Evolutionary conservation across 2,797 vertebrate genomes (phyloP).

Genomic region (Hyperoplus lanceolatus): DNA sequence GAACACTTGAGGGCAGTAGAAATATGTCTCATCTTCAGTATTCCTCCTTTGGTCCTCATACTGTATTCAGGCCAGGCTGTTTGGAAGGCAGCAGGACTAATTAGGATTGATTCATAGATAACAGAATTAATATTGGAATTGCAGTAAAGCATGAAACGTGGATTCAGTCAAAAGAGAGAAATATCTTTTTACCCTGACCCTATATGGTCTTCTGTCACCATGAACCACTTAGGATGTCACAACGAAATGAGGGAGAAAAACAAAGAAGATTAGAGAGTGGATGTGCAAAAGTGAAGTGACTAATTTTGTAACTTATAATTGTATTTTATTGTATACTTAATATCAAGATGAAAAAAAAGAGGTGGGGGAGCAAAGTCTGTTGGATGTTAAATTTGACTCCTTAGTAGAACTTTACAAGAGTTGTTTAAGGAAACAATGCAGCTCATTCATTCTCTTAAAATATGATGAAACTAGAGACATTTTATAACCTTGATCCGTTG

Average conservation of each 20-base stretch:
- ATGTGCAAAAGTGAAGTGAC: constrained; percentile 33
- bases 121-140: constrained; percentile 81
- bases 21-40: constrained; percentile 21
- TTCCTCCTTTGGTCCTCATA: constrained; percentile 40
- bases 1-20: constrained; percentile 79
- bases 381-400: constrained; percentile 15
- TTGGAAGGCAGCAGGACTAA: constrained; percentile 73
- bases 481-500: constrained; percentile 19
- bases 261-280: constrained; percentile 45
- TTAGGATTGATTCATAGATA: constrained; percentile 85
- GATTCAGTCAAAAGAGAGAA: constrained; percentile 57
- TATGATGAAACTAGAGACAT: constrained; percentile 21
- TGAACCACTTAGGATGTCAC: constrained; percentile 56
- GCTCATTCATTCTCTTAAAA: neutral
- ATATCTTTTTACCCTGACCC: constrained; percentile 44
- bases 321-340: constrained; percentile 16
- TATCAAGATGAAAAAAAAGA: neutral
- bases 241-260: constrained; percentile 53
- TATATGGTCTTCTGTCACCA: constrained; percentile 46
- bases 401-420: constrained; percentile 1
- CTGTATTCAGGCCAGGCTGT: constrained; percentile 62
- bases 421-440: constrained; percentile 3
- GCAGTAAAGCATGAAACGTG: constrained; percentile 65
- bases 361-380: constrained; percentile 2
- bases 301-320: neutral